Conservation (phyloP, 2,113 vertebrate species). For the Mobula birostris region DNA sequence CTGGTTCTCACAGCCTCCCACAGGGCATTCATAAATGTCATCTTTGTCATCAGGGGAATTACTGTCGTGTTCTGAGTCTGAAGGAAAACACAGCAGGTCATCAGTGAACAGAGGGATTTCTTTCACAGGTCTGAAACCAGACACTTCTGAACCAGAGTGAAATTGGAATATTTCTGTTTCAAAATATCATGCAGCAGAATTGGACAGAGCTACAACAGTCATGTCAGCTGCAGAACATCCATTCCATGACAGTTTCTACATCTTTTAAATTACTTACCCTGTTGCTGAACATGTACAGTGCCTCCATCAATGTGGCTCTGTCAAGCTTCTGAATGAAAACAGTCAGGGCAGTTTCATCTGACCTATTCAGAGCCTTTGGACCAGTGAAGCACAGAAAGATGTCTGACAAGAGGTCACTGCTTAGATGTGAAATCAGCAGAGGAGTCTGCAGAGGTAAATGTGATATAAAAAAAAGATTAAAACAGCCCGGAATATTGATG, state of each 20-base stretch:
- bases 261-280: not conserved
- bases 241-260: too few species aligned
- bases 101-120: not conserved
- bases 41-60: constrained; percentile 13
- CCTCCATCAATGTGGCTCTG: constrained; percentile 1
- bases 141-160: too few species aligned
- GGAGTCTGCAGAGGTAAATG: not conserved
- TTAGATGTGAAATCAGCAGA: not conserved
- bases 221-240: too few species aligned
- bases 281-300: not conserved
- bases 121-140: not conserved
- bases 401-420: not conserved
- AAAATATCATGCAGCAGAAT: too few species aligned
- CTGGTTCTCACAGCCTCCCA: constrained; percentile 8
- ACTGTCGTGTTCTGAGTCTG: not conserved
- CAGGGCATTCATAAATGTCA: constrained; percentile 6
- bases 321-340: constrained; percentile 11
- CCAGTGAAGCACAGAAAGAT: not conserved
- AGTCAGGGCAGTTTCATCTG: not conserved
- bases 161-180: too few species aligned
- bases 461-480: not conserved
- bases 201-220: too few species aligned
- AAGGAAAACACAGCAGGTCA: not conserved
- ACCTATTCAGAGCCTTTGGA: not conserved
- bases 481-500: not conserved